phyloP scores from a whole-genome alignment of 1,140 invertebrate species.

The Phortica variegata region DNA sequence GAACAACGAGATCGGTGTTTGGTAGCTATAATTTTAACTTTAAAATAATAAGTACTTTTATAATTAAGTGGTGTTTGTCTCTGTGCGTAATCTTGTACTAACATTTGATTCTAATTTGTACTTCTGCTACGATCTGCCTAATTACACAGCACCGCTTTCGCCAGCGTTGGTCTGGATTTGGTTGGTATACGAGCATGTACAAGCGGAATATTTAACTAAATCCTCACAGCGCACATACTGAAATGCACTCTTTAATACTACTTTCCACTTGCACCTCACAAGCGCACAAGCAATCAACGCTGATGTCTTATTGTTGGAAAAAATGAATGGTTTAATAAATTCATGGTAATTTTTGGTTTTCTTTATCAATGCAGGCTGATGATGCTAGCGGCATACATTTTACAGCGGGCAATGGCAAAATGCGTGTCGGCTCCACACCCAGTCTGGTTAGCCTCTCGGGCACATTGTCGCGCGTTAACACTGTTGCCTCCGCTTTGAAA shows the following conservation, averaged over 20 bases:
- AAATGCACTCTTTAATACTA: constrained; percentile 5
- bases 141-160: constrained; percentile 35
- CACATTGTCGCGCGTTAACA: constrained; percentile 70
- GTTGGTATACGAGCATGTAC: constrained; percentile 1
- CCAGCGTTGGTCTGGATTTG: constrained; percentile 20
- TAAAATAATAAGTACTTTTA: constrained; percentile 10
- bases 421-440: constrained; percentile 58
- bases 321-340: constrained; percentile 4
- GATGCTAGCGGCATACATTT: constrained; percentile 73
- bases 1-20: constrained; percentile 36
- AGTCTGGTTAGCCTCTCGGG: constrained; percentile 59
- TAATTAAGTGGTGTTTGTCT: constrained; percentile 30
- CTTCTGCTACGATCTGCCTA: constrained; percentile 29
- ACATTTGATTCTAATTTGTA: constrained; percentile 51
- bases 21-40: constrained; percentile 23
- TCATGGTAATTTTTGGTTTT: neutral
- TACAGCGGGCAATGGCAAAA: constrained; percentile 62
- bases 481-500: constrained; percentile 73
- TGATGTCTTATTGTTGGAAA: too few relatives aligned
- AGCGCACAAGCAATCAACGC: too few relatives aligned
- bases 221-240: constrained; percentile 5
- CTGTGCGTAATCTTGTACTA: constrained; percentile 33
- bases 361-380: constrained; percentile 58
- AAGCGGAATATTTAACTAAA: constrained; percentile 12
- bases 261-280: too few relatives aligned